Evolutionary conservation across 2,888 invertebrate genomes (phyloP).

Genomic region (Apamea epomidion): DNA sequence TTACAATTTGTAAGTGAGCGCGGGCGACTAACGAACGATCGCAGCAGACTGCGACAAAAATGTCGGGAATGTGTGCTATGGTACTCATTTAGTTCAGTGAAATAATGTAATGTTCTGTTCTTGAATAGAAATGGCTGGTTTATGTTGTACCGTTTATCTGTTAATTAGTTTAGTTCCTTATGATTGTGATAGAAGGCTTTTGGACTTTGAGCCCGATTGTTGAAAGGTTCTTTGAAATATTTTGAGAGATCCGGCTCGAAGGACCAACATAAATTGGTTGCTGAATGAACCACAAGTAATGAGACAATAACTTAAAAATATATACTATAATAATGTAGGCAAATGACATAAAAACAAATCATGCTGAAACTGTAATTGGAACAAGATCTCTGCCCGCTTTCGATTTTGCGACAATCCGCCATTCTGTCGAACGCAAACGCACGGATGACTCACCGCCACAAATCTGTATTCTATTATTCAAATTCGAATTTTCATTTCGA

Average conservation of each 20-base stretch:
- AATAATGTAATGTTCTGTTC: constrained; percentile 59
- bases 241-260: not conserved
- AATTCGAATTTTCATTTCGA: constrained; percentile 72
- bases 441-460: constrained; percentile 49
- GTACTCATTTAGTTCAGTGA: constrained; percentile 59
- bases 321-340: not conserved
- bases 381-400: not conserved
- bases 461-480: constrained; percentile 68
- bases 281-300: not conserved
- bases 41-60: constrained; percentile 57
- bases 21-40: constrained; percentile 66
- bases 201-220: not conserved
- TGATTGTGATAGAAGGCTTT: constrained; percentile 6
- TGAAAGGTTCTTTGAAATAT: not conserved
- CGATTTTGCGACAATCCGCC: constrained; percentile 27
- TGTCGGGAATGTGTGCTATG: constrained; percentile 62
- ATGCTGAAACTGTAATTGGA: not conserved
- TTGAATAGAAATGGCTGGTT: constrained; percentile 57
- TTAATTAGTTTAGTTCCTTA: constrained; percentile 44
- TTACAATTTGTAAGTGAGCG: constrained; percentile 77
- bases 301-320: not conserved
- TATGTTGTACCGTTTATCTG: constrained; percentile 41
- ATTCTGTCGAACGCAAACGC: constrained; percentile 29
- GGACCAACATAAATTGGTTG: not conserved
- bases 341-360: not conserved